phyloP scores from a whole-genome alignment of 1,140 invertebrate species.

The Oryctes rhinoceros region DNA sequence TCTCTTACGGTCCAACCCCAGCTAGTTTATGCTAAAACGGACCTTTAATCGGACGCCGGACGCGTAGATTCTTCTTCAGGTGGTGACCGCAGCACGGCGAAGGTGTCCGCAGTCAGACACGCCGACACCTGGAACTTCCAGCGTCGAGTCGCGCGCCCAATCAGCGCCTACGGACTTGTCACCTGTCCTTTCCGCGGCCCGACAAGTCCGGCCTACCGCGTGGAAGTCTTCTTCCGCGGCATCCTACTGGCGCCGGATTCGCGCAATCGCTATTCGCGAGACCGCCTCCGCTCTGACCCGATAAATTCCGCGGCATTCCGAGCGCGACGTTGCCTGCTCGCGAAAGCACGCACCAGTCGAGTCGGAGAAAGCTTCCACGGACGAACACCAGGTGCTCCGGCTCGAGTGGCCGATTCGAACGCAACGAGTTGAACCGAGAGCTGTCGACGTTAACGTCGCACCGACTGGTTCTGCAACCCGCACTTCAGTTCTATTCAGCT shows the following conservation, averaged over 20 bases:
- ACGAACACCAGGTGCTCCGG: conserved; percentile 22
- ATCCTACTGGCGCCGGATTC: conserved; percentile 23
- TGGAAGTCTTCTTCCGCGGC: conserved; percentile 7
- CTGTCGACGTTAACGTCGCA: neutral
- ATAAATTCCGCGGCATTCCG: conserved; percentile 31
- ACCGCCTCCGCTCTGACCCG: conserved; percentile 6
- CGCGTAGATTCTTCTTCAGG: conserved; percentile 5
- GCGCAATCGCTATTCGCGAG: conserved; percentile 26
- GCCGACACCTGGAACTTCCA: neutral
- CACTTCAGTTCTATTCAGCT: conserved; percentile 27
- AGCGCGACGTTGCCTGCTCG: conserved; percentile 7
- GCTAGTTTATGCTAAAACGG: no score
- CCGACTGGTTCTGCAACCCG: conserved; percentile 30
- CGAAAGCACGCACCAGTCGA: neutral
- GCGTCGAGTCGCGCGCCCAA: conserved; percentile 15
- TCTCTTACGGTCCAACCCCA: no score
- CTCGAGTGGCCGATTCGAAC: neutral
- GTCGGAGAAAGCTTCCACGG: conserved; percentile 14
- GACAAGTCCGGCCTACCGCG: conserved; percentile 25
- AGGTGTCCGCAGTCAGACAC: conserved; percentile 13
- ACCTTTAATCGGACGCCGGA: neutral
- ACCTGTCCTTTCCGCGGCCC: conserved; percentile 32
- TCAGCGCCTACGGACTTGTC: conserved; percentile 9
- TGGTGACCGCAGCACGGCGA: conserved; percentile 22
- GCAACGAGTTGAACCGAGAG: neutral